Percentiles rank a stretch among this genome's conserved stretches.
These are phyloP conservation scores for Tylochromis polylepis DNA, from an alignment of 2,113 vertebrate genomes.

Conservation along the genomic window DNA sequence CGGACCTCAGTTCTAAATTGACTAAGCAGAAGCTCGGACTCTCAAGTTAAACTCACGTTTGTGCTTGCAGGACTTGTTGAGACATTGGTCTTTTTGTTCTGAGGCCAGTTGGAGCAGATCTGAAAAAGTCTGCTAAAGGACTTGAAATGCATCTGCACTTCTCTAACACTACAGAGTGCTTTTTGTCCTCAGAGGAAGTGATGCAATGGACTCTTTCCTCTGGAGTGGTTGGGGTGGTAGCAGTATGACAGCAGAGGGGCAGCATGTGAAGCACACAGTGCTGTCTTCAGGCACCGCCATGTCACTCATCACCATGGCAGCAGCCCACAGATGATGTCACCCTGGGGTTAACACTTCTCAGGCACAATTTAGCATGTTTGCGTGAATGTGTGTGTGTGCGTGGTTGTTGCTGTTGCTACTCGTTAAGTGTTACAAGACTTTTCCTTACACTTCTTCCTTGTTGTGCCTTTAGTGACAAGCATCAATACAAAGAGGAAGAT, in stretches of 20 bases:
- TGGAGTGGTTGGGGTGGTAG: neutral
- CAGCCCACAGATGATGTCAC: constrained; percentile 23
- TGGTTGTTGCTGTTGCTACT: neutral
- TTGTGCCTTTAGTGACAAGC: neutral
- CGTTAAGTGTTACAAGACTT: neutral
- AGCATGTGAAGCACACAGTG: constrained; percentile 10
- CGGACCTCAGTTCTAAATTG: neutral
- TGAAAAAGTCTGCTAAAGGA: neutral
- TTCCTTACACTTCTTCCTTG: constrained; percentile 8
- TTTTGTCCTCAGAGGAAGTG: constrained; percentile 60
- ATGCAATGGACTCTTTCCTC: constrained; percentile 39
- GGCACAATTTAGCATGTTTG: neutral
- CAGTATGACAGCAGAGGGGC: constrained; percentile 5
- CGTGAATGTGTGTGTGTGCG: neutral
- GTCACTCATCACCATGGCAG: constrained; percentile 31
- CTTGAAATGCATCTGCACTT: constrained; percentile 22
- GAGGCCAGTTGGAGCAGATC: neutral
- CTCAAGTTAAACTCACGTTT: neutral
- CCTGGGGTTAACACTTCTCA: neutral
- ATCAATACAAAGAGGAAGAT: constrained; percentile 57
- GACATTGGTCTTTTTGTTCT: constrained; percentile 56
- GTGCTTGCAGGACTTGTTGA: neutral
- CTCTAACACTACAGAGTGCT: constrained; percentile 34
- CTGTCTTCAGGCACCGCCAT: constrained; percentile 9
- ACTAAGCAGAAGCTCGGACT: neutral